Evolutionary conservation across 1,140 invertebrate species (phyloP).

Genomic region (Babylonia areolata): DNA sequence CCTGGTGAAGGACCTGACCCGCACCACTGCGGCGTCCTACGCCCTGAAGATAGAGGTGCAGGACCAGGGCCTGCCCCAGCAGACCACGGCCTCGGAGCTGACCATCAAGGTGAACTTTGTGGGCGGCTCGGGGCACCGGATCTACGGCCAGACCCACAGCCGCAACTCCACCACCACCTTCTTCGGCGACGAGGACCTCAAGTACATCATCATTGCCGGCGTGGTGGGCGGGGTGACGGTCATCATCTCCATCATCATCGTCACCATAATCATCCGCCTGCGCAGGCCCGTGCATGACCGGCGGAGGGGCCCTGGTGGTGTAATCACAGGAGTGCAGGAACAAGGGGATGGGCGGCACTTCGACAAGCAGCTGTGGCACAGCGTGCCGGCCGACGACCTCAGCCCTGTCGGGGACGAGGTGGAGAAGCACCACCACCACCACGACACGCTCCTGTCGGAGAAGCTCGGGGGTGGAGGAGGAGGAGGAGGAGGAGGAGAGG

Average conservation of each 20-base stretch:
- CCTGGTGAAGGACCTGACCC: slow-evolving; percentile 86
- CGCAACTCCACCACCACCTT: slow-evolving; percentile 46
- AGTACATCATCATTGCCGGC: slow-evolving; percentile 86
- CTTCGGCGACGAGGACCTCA: slow-evolving; percentile 52
- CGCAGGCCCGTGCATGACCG: slow-evolving; percentile 48
- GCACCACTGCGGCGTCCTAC: slow-evolving; percentile 85
- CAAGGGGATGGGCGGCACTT: slow-evolving; percentile 50
- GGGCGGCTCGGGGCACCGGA: background rate
- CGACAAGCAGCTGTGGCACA: slow-evolving; percentile 55
- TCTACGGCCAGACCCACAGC: background rate
- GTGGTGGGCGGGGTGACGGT: slow-evolving; percentile 95
- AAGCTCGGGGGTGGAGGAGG: slow-evolving; percentile 8
- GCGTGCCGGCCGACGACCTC: slow-evolving; percentile 50
- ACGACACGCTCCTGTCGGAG: slow-evolving; percentile 1
- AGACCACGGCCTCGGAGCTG: slow-evolving; percentile 35
- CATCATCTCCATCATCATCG: slow-evolving; percentile 87
- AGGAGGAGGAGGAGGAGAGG: slow-evolving; percentile 24
- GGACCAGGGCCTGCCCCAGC: slow-evolving; percentile 73
- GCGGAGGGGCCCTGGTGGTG: slow-evolving; percentile 18
- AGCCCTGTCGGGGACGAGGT: slow-evolving; percentile 35
- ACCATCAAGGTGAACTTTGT: slow-evolving; percentile 39
- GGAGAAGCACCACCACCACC: slow-evolving; percentile 39
- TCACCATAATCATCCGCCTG: slow-evolving; percentile 56
- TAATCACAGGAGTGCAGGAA: slow-evolving; percentile 47
- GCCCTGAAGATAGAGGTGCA: slow-evolving; percentile 78